phyloP scores from a whole-genome alignment of 1,140 invertebrate genomes.

The Rhagoletis zephyria region DNA sequence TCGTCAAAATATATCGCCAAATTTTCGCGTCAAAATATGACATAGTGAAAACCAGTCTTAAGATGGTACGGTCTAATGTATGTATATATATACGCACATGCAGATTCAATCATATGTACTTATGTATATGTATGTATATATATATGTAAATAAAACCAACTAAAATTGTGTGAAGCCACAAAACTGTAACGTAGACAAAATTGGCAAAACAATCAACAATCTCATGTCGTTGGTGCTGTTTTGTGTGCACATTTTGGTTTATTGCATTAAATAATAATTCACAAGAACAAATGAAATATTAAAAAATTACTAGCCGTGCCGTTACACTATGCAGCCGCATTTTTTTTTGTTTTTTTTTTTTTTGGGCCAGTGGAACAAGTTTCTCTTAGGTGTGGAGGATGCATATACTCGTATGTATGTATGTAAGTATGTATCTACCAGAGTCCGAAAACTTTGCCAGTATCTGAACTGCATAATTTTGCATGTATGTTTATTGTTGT shows the following conservation, averaged over 20 bases:
- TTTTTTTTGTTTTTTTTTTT: too few species aligned
- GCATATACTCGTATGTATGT: background rate
- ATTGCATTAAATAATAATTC: constrained; percentile 49
- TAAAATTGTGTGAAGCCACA: background rate
- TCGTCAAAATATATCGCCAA: too few species aligned
- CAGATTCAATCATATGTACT: background rate
- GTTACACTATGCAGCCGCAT: background rate
- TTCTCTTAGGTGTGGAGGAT: background rate
- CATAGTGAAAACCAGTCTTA: too few species aligned
- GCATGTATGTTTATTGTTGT: background rate
- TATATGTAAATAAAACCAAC: too few species aligned
- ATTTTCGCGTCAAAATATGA: too few species aligned
- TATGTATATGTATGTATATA: background rate
- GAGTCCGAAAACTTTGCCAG: background rate
- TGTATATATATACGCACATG: background rate
- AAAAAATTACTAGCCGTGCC: background rate
- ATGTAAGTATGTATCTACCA: too few species aligned
- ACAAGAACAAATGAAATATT: background rate
- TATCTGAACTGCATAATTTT: background rate
- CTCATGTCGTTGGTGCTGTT: background rate
- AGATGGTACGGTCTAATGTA: background rate
- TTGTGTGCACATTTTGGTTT: constrained; percentile 20
- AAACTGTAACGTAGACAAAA: constrained; percentile 34
- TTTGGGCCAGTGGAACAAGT: background rate
- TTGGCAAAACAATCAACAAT: constrained; percentile 47